phyloP scores from a whole-genome alignment of 2,113 vertebrate species.

The human (Homo sapiens) region GRCh38 chr11:134236001-134236500 shows the following conservation, averaged over 20 bases:
- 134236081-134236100: no score
- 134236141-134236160: no score
- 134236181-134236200: not conserved
- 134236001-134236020: not conserved
- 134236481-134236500: not conserved
- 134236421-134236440: not conserved
- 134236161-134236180: no score
- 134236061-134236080: not conserved
- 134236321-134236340: not conserved
- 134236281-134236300: not conserved
- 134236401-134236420: conserved; percentile 18
- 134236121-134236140: no score
- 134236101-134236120: no score
- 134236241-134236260: not conserved
- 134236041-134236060: not conserved
- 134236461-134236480: not conserved
- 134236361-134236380: conserved; percentile 6
- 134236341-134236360: not conserved
- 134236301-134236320: not conserved
- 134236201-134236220: not conserved
- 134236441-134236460: not conserved
- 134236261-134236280: not conserved
- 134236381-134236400: not conserved
- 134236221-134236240: not conserved
- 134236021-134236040: not conserved